phyloP scores from a whole-genome alignment of 2,888 invertebrate genomes.

The Oligia strigilis region DNA sequence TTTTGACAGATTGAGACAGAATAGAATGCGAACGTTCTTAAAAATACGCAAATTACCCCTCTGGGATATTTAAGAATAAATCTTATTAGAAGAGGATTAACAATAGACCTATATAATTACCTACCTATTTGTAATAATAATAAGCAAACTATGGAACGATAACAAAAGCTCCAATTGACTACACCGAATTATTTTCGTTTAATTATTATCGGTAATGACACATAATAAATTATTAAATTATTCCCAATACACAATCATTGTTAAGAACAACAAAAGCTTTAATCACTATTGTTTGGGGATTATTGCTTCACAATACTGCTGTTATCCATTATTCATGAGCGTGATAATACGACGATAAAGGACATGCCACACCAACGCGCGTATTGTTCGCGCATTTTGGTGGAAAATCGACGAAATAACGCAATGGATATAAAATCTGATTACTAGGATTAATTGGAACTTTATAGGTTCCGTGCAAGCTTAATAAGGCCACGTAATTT shows the following conservation, averaged over 20 bases:
- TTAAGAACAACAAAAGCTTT: slow-evolving; percentile 41
- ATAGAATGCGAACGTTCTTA: too few relatives aligned
- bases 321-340: slow-evolving; percentile 58
- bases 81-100: neutral
- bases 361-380: slow-evolving; percentile 13
- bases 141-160: neutral
- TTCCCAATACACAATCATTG: slow-evolving; percentile 41
- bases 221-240: slow-evolving; percentile 38
- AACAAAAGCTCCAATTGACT: neutral
- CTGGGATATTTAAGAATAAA: neutral
- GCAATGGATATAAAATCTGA: slow-evolving; percentile 29
- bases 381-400: slow-evolving; percentile 8
- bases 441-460: slow-evolving; percentile 17
- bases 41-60: too few relatives aligned
- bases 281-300: slow-evolving; percentile 42
- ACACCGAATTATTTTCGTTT: neutral
- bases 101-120: neutral
- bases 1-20: too few relatives aligned
- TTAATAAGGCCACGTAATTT: neutral
- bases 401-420: slow-evolving; percentile 7
- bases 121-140: neutral
- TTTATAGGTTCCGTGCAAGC: slow-evolving; percentile 5
- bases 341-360: slow-evolving; percentile 41
- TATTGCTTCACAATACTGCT: slow-evolving; percentile 33
- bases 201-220: slow-evolving; percentile 21